A percentile compares a stretch with the other conserved stretches of the same genome.
These are phyloP conservation scores for Argyra leucocephala DNA, from an alignment of 2,888 invertebrate genomes.

Conservation along the genomic window DNA sequence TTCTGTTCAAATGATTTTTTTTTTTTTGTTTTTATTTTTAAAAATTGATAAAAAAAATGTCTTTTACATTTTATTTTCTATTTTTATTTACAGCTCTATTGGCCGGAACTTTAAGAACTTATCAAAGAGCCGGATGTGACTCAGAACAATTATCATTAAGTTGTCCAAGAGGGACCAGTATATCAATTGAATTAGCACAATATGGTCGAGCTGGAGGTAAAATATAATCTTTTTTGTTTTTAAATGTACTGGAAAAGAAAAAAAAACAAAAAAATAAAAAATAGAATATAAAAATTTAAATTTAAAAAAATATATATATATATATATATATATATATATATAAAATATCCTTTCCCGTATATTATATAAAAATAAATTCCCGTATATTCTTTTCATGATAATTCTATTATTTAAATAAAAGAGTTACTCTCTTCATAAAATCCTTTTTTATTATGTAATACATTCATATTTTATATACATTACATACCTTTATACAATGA, in stretches of 20 bases:
- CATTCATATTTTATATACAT: too few relatives aligned
- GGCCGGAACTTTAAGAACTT: conserved; percentile 80
- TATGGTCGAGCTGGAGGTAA: conserved; percentile 58
- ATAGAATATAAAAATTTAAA: conserved; percentile 5
- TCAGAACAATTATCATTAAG: conserved; percentile 76
- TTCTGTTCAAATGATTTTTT: too few relatives aligned
- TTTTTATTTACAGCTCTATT: conserved; percentile 61
- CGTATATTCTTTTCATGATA: neutral
- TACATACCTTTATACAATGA: too few relatives aligned
- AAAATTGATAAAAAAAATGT: too few relatives aligned
- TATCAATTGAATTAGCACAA: conserved; percentile 83
- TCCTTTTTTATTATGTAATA: too few relatives aligned
- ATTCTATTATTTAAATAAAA: neutral
- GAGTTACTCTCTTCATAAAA: too few relatives aligned
- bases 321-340: too few relatives aligned
- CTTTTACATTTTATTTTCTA: neutral
- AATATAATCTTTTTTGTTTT: neutral
- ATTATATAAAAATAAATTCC: too few relatives aligned
- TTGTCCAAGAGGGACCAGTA: conserved; percentile 85
- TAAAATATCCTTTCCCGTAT: neutral
- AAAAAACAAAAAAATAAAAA: neutral
- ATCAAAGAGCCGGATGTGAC: conserved; percentile 86
- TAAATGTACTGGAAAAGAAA: neutral
- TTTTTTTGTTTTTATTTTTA: too few relatives aligned
- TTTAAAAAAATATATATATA: too few relatives aligned